Conservation (phyloP, 2,113 vertebrate species). For the Channa maculata region DNA sequence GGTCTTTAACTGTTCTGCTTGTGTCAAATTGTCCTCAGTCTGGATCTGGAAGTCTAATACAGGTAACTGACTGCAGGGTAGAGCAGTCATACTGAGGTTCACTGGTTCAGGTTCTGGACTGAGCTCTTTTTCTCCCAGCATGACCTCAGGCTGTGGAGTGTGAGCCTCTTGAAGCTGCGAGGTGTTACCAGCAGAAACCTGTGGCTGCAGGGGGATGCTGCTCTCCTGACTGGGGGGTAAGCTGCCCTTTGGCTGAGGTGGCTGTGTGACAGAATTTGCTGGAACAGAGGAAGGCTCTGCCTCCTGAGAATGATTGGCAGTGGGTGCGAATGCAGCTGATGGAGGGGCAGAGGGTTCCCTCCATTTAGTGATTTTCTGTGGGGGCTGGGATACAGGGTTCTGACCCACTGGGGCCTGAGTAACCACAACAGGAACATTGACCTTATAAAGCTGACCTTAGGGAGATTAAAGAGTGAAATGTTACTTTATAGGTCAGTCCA, state of each 20-base stretch:
- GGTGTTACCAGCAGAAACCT: constrained; percentile 2
- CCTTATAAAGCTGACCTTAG: constrained; percentile 93
- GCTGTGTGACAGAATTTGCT: constrained; percentile 24
- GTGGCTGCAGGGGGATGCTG: constrained; percentile 32
- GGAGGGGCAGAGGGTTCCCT: constrained; percentile 62
- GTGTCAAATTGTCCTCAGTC: constrained; percentile 50
- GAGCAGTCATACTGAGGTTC: constrained; percentile 42
- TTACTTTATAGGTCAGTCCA: neutral
- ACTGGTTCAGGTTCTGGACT: constrained; percentile 65
- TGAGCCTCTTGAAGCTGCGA: neutral
- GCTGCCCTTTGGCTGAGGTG: neutral
- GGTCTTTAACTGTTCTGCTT: constrained; percentile 28
- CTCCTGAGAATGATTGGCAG: constrained; percentile 51
- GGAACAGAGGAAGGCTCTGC: constrained; percentile 45
- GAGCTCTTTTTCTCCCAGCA: constrained; percentile 55
- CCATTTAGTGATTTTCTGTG: constrained; percentile 81
- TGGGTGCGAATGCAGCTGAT: constrained; percentile 49
- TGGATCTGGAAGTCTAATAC: constrained; percentile 54
- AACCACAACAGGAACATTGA: constrained; percentile 94
- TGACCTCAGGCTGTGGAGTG: constrained; percentile 43
- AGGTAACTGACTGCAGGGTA: constrained; percentile 41
- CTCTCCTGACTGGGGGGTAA: constrained; percentile 32
- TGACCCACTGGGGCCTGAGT: constrained; percentile 85
- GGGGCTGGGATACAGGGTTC: constrained; percentile 72
- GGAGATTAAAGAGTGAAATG: constrained; percentile 2